A percentile compares a stretch with the other conserved stretches of the same genome.
phyloP scores from a whole-genome alignment of 2,113 vertebrate genomes.

The Tragelaphus buxtoni region DNA sequence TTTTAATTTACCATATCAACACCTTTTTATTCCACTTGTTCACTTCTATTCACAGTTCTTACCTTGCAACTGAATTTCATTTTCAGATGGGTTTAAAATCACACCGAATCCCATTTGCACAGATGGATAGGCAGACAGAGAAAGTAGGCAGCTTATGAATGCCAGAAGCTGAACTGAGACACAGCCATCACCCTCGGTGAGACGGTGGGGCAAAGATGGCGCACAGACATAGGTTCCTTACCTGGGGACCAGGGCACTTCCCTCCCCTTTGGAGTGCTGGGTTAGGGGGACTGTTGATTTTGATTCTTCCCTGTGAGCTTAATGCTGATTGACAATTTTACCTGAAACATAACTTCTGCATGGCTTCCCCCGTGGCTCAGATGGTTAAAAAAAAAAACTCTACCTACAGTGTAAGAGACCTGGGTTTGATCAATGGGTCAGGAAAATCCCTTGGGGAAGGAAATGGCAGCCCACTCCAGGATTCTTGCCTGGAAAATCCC shows the following conservation, averaged over 20 bases:
- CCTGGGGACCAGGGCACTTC: not conserved
- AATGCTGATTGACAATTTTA: not conserved
- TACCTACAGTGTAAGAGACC: not conserved
- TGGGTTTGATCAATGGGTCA: not conserved
- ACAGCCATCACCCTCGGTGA: not conserved
- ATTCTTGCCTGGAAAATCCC: not conserved
- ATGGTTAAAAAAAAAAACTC: not conserved
- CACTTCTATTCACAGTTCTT: slow-evolving; percentile 76
- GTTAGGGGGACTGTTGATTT: not conserved
- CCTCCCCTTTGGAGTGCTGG: rapidly evolving
- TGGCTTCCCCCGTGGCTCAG: not conserved
- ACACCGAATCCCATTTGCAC: slow-evolving; percentile 68
- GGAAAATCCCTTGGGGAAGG: not conserved
- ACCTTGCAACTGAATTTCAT: slow-evolving; percentile 72
- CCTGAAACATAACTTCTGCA: rapidly evolving
- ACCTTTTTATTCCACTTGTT: slow-evolving; percentile 66
- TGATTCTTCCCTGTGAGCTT: not conserved
- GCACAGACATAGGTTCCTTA: not conserved
- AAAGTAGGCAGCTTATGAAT: not conserved
- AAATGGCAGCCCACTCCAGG: not conserved
- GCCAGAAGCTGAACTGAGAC: slow-evolving; percentile 28
- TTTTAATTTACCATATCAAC: slow-evolving; percentile 58
- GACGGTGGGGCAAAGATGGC: not conserved
- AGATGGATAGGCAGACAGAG: slow-evolving; percentile 62
- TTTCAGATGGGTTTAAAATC: slow-evolving; percentile 72